Evolutionary conservation across 2,888 invertebrate species (phyloP).

Genomic region (Schizaphis graminum): DNA sequence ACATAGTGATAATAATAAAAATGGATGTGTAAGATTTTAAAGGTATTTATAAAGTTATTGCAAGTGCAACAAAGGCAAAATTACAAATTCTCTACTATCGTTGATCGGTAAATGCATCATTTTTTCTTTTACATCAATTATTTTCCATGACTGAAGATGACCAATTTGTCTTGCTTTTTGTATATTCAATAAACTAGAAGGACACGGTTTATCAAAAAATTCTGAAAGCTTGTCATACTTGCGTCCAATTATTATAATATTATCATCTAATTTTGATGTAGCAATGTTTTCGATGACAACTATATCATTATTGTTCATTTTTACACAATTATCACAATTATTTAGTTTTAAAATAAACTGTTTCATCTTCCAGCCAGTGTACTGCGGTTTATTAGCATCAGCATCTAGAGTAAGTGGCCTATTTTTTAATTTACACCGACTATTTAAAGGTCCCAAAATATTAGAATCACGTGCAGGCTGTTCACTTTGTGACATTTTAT

Average conservation of each 20-base stretch:
- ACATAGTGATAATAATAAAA: too few species aligned
- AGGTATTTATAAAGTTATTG: background rate
- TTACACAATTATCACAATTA: too few species aligned
- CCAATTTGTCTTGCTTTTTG: background rate
- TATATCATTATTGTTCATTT: background rate
- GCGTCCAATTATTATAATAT: slow-evolving; percentile 16
- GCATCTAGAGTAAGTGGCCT: background rate
- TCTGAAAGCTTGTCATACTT: background rate
- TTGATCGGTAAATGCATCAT: background rate
- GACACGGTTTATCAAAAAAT: slow-evolving; percentile 7
- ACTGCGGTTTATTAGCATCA: background rate
- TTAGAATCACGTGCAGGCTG: too few species aligned
- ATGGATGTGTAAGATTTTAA: too few species aligned
- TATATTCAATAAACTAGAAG: background rate
- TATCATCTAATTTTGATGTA: background rate
- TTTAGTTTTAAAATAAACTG: slow-evolving; percentile 15
- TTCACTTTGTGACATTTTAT: background rate
- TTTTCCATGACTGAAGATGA: slow-evolving; percentile 15
- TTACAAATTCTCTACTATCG: background rate
- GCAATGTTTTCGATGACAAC: slow-evolving; percentile 22
- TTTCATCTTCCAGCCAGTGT: background rate
- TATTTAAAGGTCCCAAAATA: background rate
- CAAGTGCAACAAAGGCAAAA: slow-evolving; percentile 4
- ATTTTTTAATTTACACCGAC: background rate
- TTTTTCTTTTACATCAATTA: background rate